These are phyloP conservation scores for Hofmannophila pseudospretella DNA, from an alignment of 2,888 invertebrate species.

Conservation along the genomic window DNA sequence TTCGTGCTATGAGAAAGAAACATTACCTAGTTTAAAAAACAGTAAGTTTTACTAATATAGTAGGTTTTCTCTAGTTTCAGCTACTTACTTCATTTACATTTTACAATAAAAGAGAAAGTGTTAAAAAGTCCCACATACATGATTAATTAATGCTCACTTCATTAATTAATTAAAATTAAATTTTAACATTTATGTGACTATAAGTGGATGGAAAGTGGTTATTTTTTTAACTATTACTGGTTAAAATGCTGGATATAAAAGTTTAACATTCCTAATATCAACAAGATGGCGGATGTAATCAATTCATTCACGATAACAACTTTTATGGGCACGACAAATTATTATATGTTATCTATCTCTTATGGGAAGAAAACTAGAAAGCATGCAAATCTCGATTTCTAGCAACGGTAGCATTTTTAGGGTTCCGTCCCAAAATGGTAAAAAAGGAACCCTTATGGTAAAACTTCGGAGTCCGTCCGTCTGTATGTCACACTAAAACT, in stretches of 20 bases:
- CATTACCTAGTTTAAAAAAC: too few species aligned
- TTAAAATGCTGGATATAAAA: neutral
- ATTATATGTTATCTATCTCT: conserved; percentile 9
- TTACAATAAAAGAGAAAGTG: conserved; percentile 8
- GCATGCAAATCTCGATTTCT: conserved; percentile 7
- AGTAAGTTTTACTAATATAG: too few species aligned
- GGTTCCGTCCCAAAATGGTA: too few species aligned
- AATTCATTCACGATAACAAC: conserved; percentile 16
- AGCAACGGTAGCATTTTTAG: too few species aligned
- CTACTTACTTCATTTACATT: neutral
- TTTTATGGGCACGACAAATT: conserved; percentile 17
- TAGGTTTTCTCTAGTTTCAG: too few species aligned
- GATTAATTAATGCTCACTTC: conserved; percentile 7
- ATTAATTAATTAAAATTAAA: conserved; percentile 17
- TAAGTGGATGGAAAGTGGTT: conserved; percentile 35
- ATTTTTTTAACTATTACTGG: neutral
- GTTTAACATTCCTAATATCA: neutral
- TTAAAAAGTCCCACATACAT: conserved; percentile 1
- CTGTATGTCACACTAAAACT: too few species aligned
- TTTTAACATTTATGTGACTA: conserved; percentile 26
- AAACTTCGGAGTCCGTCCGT: too few species aligned
- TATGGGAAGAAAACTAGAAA: conserved; percentile 29
- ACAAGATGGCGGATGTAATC: conserved; percentile 8
- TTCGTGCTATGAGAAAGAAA: too few species aligned
- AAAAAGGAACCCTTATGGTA: too few species aligned